phyloP scores from a whole-genome alignment of 1,140 invertebrate species.

The Chironomus striatipennis region DNA sequence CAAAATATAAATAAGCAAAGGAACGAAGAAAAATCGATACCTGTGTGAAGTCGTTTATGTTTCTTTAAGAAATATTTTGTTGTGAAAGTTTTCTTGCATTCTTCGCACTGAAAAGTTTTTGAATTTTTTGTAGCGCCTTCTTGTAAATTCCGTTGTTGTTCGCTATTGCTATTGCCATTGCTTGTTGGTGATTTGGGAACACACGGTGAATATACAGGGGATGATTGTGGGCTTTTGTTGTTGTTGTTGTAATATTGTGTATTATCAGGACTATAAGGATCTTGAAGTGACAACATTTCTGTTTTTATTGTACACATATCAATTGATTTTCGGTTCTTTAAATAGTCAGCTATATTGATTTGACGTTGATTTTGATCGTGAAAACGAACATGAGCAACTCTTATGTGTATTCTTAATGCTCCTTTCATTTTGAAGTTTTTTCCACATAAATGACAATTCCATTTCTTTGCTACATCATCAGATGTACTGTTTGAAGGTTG shows the following conservation, averaged over 20 bases:
- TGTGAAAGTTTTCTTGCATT: slow-evolving; percentile 75
- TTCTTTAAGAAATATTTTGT: slow-evolving; percentile 87
- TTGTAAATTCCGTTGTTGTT: slow-evolving; percentile 21
- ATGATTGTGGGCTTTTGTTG: not conserved
- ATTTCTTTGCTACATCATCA: slow-evolving; percentile 39
- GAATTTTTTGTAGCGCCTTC: slow-evolving; percentile 35
- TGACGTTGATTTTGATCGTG: not conserved
- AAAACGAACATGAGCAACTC: slow-evolving; percentile 59
- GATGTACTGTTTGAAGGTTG: not conserved
- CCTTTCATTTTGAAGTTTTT: slow-evolving; percentile 73
- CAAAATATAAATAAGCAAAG: not conserved
- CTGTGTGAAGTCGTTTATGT: slow-evolving; percentile 73
- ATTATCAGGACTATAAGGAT: not conserved
- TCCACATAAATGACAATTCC: slow-evolving; percentile 65
- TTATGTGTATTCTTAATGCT: slow-evolving; percentile 69
- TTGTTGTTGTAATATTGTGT: not conserved
- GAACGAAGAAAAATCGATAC: slow-evolving; percentile 33
- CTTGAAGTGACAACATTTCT: not conserved
- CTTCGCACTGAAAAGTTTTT: slow-evolving; percentile 72
- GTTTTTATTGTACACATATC: not conserved
- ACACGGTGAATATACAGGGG: not conserved
- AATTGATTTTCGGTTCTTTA: slow-evolving; percentile 6
- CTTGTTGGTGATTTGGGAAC: not conserved
- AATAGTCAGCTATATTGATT: not conserved
- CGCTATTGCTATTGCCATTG: slow-evolving; percentile 25